Evolutionary conservation across 2,113 vertebrate species (phyloP).

Genomic region (Prietella phreatophila): DNA sequence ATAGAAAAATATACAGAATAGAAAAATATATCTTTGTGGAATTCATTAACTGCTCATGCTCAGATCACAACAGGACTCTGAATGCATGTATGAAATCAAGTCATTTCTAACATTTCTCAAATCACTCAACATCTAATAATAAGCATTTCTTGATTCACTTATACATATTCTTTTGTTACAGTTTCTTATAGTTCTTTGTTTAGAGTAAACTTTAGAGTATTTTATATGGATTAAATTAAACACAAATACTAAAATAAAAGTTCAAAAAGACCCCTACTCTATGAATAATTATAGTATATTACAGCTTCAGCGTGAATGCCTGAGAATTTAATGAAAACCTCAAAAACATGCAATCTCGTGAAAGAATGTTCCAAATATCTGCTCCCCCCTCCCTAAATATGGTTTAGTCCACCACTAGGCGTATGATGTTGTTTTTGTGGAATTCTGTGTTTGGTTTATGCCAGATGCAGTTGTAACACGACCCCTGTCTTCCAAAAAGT

Average conservation of each 20-base stretch:
- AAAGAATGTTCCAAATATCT: too few species aligned
- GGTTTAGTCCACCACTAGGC: too few species aligned
- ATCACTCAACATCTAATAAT: background rate
- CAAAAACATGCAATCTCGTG: too few species aligned
- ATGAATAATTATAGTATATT: too few species aligned
- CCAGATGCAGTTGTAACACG: too few species aligned
- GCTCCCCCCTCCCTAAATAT: too few species aligned
- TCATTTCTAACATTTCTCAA: background rate
- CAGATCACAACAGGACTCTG: background rate
- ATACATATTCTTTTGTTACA: background rate
- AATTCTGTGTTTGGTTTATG: too few species aligned
- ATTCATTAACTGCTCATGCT: background rate
- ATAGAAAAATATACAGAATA: background rate
- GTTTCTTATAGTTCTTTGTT: too few species aligned
- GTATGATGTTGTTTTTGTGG: too few species aligned
- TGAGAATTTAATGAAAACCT: too few species aligned
- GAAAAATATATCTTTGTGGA: background rate
- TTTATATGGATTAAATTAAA: background rate
- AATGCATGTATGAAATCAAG: background rate
- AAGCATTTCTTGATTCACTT: background rate
- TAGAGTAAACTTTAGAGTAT: background rate
- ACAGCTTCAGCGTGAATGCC: too few species aligned
- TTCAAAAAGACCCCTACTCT: background rate
- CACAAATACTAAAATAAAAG: background rate
- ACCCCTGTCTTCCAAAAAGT: too few species aligned